phyloP scores from a whole-genome alignment of 2,888 invertebrate genomes.

The Aphrophora alni region DNA sequence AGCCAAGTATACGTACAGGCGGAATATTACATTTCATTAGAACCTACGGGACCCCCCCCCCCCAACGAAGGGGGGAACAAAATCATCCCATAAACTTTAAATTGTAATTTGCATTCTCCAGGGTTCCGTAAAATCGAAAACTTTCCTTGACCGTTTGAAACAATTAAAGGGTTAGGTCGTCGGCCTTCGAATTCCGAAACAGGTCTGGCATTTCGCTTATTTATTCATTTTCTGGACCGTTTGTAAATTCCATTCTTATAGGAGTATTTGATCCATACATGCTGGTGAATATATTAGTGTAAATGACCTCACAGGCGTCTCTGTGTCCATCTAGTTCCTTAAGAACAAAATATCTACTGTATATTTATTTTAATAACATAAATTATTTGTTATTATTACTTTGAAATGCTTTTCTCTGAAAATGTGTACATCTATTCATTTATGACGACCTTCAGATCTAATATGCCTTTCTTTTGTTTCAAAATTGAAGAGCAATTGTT shows the following conservation, averaged over 20 bases:
- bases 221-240: neutral
- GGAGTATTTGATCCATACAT: neutral
- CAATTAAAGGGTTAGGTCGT: neutral
- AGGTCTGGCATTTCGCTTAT: neutral
- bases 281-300: neutral
- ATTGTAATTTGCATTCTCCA: neutral
- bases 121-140: neutral
- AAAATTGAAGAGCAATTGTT: too few relatives aligned
- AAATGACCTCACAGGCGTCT: too few relatives aligned
- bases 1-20: neutral
- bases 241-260: neutral
- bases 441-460: too few relatives aligned
- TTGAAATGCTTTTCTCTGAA: too few relatives aligned
- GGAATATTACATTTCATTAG: slow-evolving; percentile 6
- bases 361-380: too few relatives aligned
- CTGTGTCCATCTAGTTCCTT: too few relatives aligned
- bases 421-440: too few relatives aligned
- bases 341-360: too few relatives aligned
- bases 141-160: neutral
- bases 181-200: too few relatives aligned
- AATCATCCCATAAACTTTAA: neutral
- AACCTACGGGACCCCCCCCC: neutral
- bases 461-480: too few relatives aligned
- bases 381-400: too few relatives aligned
- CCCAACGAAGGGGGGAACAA: neutral